A percentile compares a stretch with the other conserved stretches of the same genome.
Conservation (phyloP, 2,113 vertebrate genomes). For the Eretmodus cyanostictus region DNA sequence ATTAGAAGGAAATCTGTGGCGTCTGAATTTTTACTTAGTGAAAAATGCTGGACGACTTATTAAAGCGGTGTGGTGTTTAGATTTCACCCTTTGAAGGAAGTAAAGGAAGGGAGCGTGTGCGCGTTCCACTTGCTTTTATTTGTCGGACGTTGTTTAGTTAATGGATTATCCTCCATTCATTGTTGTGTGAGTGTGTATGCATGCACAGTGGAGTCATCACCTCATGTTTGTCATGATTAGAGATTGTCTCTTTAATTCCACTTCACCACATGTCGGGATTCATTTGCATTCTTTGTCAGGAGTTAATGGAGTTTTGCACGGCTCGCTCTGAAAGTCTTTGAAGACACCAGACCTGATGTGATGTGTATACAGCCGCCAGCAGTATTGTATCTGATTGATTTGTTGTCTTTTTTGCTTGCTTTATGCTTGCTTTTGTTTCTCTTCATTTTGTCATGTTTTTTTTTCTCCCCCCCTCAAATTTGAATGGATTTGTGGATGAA, state of each 20-base stretch:
- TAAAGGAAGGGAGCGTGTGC: not conserved
- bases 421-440: conserved; percentile 57
- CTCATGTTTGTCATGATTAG: conserved; percentile 97
- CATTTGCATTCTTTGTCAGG: conserved; percentile 99
- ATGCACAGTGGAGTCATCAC: conserved; percentile 77
- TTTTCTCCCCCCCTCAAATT: not conserved
- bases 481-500: conserved; percentile 46
- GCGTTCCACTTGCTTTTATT: not conserved
- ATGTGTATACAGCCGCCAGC: conserved; percentile 98
- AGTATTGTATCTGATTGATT: conserved; percentile 86
- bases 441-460: conserved; percentile 24
- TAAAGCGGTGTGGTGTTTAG: not conserved
- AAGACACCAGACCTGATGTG: conserved; percentile 97
- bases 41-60: not conserved
- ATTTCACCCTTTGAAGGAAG: not conserved
- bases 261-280: conserved; percentile 98
- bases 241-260: conserved; percentile 97
- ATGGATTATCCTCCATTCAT: not conserved
- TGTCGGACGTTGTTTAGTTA: conserved; percentile 9
- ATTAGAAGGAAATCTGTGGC: conserved; percentile 62
- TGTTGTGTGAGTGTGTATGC: not conserved
- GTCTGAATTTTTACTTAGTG: conserved; percentile 56
- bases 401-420: conserved; percentile 74
- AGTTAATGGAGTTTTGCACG: conserved; percentile 97
- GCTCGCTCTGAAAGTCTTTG: conserved; percentile 97